Evolutionary conservation across 2,797 vertebrate species (phyloP), one percentile per base, ranked within the genome.

Genomic region (Neosilurus mollespiculum): DNA sequence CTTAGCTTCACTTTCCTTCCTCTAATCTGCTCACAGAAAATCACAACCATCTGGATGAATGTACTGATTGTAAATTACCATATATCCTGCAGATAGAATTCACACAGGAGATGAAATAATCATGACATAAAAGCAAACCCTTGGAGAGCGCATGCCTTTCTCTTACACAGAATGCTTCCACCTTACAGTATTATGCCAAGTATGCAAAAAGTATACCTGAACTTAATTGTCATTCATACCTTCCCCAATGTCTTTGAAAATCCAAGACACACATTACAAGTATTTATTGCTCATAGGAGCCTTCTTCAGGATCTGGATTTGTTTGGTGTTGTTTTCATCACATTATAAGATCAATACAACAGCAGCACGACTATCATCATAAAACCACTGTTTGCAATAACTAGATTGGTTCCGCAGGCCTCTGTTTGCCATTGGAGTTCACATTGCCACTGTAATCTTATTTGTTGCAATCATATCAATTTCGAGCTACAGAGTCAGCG

Each of bases 321-420:
- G 90, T 92, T 90, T 92, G 87, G 89, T 91, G 90, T 86, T 88
- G 73, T 88, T 87, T 85, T 83, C 89, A 90, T 86, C 86, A 86
- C 78, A 78, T 56, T 80, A 83, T 85, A 86, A 90, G 91, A 93
- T 94, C 91, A 91, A 94, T 93, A 91, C 84, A 82, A 86, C 82
- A 86, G 87, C 83, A 90, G 87, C 89, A 90, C 90, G 91, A 93
- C 93, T 94, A 94, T 93, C 88, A 91, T 90, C 92, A 92, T 92
- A 91, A 85, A 93, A 91, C 91, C 86, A 87, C 92, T 89, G 89
- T 91, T 93, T 88, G 91, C 87, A 90, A 91, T 90, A 91, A 93
- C 92, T 93, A 90, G 89, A 92, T 92, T 92, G 89, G 89, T 91
- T 92, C 91, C 87, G 89, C 90, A 90, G 86, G 88, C 88, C 90